Evolutionary conservation across 1,140 invertebrate species (phyloP), one percentile per base, ranked within the genome.

Genomic region (Drosophila bipectinata): DNA sequence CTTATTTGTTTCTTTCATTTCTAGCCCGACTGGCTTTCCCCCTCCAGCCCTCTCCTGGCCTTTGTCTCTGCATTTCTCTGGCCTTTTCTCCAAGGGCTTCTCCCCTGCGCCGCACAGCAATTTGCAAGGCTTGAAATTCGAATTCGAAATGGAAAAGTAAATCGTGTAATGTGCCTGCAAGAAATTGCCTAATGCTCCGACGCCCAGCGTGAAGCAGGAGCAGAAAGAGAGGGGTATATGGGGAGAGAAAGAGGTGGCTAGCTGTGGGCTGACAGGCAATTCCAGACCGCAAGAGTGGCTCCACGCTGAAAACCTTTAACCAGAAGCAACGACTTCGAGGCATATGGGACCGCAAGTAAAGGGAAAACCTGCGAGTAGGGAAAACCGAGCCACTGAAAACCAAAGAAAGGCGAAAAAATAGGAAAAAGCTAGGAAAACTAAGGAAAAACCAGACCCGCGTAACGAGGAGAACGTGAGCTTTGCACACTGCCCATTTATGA

Each of bases 151-250:
- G 82, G 73, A 76, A 82, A 82, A 82, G 79, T 83, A 89, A 87
- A 83, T 87, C 79, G 83, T 89, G 84, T 87, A 87, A 87, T 88
- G 83, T 66, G 82, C 56, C 82, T 82, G 82, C 82, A 88, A 87
- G 83, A 79, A 87, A 87, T 83, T 83, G 83, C 79, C 83, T 87
- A 87, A 87, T 88, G 78, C 83, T 53, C 32, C 56, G 60, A 66
- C 61, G 48, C 55, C 56, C 28, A 45, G 59, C 49, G 44, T 47
- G 52, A 44, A 51, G 56, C 47, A 15, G 57, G 52, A 18, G 57
- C 51, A 41, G 51, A 15, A 12, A 47, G 37, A 32, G 59, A 30
- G 47, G 45, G 26, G 2, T 30, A n/a, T 14, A 14, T 6, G 18
- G 26, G 47, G n/a, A 48, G 12, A 34, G 56, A 30, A 41, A 12